Evolutionary conservation across 2,113 vertebrate species (phyloP).

Genomic region (Pangasianodon gigas): DNA sequence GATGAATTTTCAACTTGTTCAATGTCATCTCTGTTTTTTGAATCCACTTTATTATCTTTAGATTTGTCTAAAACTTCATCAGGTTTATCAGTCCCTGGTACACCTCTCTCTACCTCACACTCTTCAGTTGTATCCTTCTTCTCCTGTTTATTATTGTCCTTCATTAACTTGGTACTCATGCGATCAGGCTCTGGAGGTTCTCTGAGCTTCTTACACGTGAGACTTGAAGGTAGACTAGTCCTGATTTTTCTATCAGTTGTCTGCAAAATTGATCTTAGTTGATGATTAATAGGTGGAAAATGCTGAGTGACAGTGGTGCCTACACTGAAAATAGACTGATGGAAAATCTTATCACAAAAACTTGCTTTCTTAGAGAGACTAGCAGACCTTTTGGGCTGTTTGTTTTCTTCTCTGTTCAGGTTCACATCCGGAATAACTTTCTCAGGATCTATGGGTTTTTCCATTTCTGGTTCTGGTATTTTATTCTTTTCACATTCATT

Average conservation of each 20-base stretch:
- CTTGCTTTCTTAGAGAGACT: background rate
- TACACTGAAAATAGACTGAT: conserved; percentile 26
- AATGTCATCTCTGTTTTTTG: background rate
- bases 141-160: background rate
- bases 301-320: background rate
- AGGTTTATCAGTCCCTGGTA: background rate
- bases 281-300: background rate
- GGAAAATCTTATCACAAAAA: conserved; percentile 38
- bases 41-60: background rate
- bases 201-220: conserved; percentile 50
- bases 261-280: background rate
- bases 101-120: background rate
- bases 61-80: background rate
- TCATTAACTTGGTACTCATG: background rate
- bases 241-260: background rate
- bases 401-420: background rate
- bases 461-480: background rate
- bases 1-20: background rate
- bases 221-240: background rate
- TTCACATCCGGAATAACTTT: conserved; percentile 12
- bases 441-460: conserved; percentile 1
- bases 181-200: conserved; percentile 39
- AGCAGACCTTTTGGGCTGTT: background rate
- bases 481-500: background rate
- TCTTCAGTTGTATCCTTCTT: background rate